phyloP scores from a whole-genome alignment of 2,113 vertebrate genomes.

The Hydrolagus affinis region DNA sequence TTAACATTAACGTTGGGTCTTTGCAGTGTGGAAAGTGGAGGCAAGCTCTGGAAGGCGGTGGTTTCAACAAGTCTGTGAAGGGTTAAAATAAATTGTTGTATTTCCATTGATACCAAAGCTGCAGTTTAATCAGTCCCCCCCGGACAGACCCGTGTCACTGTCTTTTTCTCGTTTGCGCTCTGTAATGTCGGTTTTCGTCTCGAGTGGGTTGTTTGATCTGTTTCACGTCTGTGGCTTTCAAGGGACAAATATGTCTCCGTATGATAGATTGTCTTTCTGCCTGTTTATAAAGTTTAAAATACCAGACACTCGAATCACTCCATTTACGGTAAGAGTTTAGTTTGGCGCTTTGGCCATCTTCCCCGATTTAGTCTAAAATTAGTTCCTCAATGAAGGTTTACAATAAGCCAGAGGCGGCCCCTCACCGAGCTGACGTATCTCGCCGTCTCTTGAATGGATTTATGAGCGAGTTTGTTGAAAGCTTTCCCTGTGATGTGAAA shows the following conservation, averaged over 20 bases:
- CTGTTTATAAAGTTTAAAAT: conserved; percentile 14
- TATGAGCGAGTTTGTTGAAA: conserved; percentile 2
- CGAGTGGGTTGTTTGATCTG: conserved; percentile 7
- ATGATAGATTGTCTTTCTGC: conserved; percentile 1
- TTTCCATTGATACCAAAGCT: too few species aligned
- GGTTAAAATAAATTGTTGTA: too few species aligned
- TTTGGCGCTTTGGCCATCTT: neutral
- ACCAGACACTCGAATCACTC: conserved; percentile 13
- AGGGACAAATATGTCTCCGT: neutral
- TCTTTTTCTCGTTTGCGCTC: too few species aligned
- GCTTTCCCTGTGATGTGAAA: conserved; percentile 7
- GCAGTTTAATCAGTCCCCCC: too few species aligned
- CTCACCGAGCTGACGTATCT: neutral
- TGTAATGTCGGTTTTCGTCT: too few species aligned
- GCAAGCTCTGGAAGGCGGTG: too few species aligned
- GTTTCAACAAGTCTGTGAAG: too few species aligned
- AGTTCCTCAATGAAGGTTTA: conserved; percentile 11
- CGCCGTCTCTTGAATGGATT: neutral
- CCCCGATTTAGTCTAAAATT: conserved; percentile 22
- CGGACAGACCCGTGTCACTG: too few species aligned
- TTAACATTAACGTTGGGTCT: too few species aligned
- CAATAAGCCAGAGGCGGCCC: conserved; percentile 7
- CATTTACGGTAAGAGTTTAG: conserved; percentile 25
- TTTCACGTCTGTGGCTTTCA: neutral
- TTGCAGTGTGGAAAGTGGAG: too few species aligned